Evolutionary conservation across 2,888 invertebrate genomes (phyloP), one percentile per base, ranked within the genome.

Genomic region (Rhaphigaster nebulosa): DNA sequence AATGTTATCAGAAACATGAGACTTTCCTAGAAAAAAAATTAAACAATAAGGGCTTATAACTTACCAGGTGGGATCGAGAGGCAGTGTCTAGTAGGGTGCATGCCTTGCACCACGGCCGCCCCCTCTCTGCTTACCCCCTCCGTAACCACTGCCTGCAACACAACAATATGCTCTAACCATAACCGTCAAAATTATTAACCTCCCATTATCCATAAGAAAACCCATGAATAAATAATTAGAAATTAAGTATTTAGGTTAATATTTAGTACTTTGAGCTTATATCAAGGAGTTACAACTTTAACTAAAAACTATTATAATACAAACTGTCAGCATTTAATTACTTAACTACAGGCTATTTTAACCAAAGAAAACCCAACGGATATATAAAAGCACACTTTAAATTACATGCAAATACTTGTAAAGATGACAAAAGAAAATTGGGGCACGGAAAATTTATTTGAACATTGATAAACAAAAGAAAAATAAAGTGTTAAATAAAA

Each of bases 41-140:
- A 20, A 90, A 38, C 45, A 29, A 65, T 65, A 89, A 80, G 70
- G 60, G 34, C 18, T 45, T 89, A 87, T 0, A 87, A 80, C 84
- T 91, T 84, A 80, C 89, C 87, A 89, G 89, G 87, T 52, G 88
- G 84, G 89, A 91, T 52, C 52, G 38, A 76, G 89, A 80, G 80
- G 65, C 56, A 76, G 50, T 70, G 84, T 41, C 92, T 93, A 93
- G 92, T 93, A 93, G 91, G 93, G 93, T 92, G 93, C 92, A 95
- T 97, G 97, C 93, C 94, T 94, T 93, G 94, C 94, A 93, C 94
- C 94, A 93, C 96, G 96, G 94, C 96, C 96, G 92, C 93, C 92
- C 92, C 97, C 97, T 94, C 96, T 96, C 95, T 97, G 97, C 95
- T 97, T 97, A 94, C 97, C 97, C 93, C 97, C 96, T 94, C 96